Conservation (phyloP, 2,113 vertebrate genomes). For the Corythoichthys intestinalis region DNA sequence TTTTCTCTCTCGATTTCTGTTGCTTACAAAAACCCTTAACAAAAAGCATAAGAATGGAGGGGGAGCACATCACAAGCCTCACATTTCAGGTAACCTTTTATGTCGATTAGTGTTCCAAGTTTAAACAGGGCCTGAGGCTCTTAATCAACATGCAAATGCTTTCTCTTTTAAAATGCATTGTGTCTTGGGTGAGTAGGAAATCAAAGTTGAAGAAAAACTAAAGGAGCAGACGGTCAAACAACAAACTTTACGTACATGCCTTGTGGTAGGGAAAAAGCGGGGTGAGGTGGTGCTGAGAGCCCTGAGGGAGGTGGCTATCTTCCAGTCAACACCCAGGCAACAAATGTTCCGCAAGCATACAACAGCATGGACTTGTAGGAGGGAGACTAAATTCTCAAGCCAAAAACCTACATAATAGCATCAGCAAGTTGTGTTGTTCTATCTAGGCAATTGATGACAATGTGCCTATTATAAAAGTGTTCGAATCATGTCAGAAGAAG, state of each 20-base stretch:
- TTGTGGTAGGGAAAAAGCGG: conserved; percentile 8
- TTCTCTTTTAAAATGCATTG: not conserved
- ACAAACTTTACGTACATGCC: conserved; percentile 20
- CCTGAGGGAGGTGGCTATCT: conserved; percentile 17
- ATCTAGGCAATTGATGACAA: not conserved
- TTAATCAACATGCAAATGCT: not conserved
- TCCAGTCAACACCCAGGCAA: conserved; percentile 36
- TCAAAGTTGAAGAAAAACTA: not conserved
- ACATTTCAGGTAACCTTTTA: not conserved
- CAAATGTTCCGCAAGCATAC: conserved; percentile 16
- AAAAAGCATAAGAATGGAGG: not conserved
- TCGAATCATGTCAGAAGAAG: too few species aligned
- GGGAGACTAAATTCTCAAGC: conserved; percentile 1
- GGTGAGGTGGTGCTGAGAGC: not conserved
- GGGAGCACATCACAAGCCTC: not conserved
- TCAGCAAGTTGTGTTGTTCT: not conserved
- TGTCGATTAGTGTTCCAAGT: not conserved
- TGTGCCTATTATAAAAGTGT: not conserved
- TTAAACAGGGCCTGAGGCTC: not conserved
- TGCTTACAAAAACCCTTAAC: not conserved
- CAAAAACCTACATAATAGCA: not conserved
- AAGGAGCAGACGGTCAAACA: not conserved
- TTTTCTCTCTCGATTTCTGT: conserved; percentile 8
- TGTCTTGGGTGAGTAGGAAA: not conserved
- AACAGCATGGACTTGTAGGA: not conserved